Conservation (phyloP, 2,113 vertebrate species). For the Phalacrocorax carbo region DNA sequence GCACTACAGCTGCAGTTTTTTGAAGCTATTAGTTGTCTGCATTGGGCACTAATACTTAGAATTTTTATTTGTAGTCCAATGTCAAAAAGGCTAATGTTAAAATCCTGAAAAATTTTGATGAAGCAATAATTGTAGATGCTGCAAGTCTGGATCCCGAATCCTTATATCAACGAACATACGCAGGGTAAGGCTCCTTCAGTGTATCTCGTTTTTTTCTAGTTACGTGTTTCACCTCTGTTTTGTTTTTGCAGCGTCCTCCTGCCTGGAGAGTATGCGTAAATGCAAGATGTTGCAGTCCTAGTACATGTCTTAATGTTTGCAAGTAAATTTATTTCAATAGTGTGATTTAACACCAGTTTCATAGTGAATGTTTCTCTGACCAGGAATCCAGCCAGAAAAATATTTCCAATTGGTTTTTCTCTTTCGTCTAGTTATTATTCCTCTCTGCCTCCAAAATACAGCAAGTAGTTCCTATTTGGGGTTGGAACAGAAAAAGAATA, state of each 20-base stretch:
- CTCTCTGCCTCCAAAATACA: background rate
- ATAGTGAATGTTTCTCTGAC: background rate
- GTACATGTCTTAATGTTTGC: background rate
- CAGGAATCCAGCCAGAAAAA: background rate
- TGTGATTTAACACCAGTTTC: background rate
- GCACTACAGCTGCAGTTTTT: background rate
- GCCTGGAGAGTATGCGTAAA: background rate
- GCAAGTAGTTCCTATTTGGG: background rate
- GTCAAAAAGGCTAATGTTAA: slow-evolving; percentile 91
- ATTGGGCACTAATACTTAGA: slow-evolving; percentile 48
- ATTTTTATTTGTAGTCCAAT: slow-evolving; percentile 74
- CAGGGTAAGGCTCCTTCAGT: slow-evolving; percentile 84
- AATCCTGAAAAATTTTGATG: slow-evolving; percentile 99
- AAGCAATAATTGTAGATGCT: slow-evolving; percentile 96
- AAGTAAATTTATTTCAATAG: background rate
- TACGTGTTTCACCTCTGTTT: background rate
- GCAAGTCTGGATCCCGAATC: slow-evolving; percentile 96
- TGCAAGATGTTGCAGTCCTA: background rate
- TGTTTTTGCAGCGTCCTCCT: background rate
- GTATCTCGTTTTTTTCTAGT: background rate
- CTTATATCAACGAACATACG: slow-evolving; percentile 93
- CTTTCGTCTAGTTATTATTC: background rate
- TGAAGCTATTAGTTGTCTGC: slow-evolving; percentile 2
- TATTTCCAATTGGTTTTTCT: background rate
- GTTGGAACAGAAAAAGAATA: background rate